A percentile compares a stretch with the other conserved stretches of the same genome.
Conservation (phyloP, 2,797 vertebrate species). For the Salmo trutta region DNA sequence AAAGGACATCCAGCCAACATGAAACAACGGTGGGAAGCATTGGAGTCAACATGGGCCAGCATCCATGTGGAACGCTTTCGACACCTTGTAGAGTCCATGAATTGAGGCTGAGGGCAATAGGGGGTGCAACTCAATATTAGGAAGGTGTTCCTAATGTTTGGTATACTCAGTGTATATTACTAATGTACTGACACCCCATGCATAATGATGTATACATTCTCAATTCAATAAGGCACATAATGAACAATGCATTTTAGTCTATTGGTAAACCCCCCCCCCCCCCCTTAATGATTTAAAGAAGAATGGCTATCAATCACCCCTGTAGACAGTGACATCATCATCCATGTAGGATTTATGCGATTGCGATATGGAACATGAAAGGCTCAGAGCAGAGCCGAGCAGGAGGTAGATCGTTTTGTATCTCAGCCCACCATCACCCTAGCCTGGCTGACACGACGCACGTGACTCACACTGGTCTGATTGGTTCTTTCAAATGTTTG, state of each 20-base stretch:
- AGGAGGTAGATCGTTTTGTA: neutral
- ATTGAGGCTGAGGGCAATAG: too few species aligned
- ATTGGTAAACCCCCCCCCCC: constrained; percentile 36
- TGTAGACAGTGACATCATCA: constrained; percentile 37
- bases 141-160: too few species aligned
- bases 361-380: neutral
- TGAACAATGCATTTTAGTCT: constrained; percentile 31
- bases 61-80: too few species aligned
- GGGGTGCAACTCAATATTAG: too few species aligned
- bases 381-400: neutral
- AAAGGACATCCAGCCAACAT: too few species aligned
- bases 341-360: constrained; percentile 8
- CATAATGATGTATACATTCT: constrained; percentile 1
- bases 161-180: too few species aligned
- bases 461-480: too few species aligned
- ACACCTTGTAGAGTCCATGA: too few species aligned
- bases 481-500: too few species aligned
- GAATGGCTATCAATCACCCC: constrained; percentile 42
- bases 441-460: too few species aligned
- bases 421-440: neutral
- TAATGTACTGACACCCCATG: neutral
- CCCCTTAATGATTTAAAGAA: constrained; percentile 26
- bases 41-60: too few species aligned
- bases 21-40: too few species aligned
- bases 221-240: constrained; percentile 22